These are phyloP conservation scores for Sinocyclocheilus rhinocerous DNA, from an alignment of 2,113 vertebrate genomes.

Conservation along the genomic window DNA sequence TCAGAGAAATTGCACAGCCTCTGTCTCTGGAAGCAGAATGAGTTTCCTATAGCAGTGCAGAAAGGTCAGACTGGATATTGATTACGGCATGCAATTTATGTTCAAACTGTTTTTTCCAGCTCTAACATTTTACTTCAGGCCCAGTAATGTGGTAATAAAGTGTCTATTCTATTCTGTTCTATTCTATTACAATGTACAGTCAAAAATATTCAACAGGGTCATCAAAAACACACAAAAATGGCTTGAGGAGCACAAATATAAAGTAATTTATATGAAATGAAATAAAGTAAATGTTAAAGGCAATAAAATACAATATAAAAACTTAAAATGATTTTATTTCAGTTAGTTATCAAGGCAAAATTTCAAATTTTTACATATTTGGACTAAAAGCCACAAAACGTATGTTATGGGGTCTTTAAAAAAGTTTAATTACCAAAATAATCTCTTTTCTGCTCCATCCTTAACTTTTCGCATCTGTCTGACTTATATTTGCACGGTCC, in stretches of 20 bases:
- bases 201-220: too few relatives aligned
- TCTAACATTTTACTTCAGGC: background rate
- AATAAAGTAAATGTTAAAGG: background rate
- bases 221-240: too few relatives aligned
- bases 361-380: background rate
- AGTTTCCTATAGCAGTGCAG: conserved; percentile 76
- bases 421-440: background rate
- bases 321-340: background rate
- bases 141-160: background rate
- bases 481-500: conserved; percentile 50
- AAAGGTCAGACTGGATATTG: conserved; percentile 70
- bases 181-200: background rate
- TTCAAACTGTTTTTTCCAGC: background rate
- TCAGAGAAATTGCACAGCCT: conserved; percentile 72
- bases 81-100: background rate
- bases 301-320: background rate
- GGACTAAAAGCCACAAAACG: background rate
- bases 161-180: background rate
- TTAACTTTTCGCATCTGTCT: background rate
- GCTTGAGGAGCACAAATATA: too few relatives aligned
- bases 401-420: background rate
- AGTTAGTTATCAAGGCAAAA: background rate
- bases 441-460: background rate
- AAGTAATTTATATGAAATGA: background rate
- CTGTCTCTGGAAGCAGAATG: conserved; percentile 78